phyloP scores from a whole-genome alignment of 2,888 invertebrate genomes.

The Arrhopalites spinosus region DNA sequence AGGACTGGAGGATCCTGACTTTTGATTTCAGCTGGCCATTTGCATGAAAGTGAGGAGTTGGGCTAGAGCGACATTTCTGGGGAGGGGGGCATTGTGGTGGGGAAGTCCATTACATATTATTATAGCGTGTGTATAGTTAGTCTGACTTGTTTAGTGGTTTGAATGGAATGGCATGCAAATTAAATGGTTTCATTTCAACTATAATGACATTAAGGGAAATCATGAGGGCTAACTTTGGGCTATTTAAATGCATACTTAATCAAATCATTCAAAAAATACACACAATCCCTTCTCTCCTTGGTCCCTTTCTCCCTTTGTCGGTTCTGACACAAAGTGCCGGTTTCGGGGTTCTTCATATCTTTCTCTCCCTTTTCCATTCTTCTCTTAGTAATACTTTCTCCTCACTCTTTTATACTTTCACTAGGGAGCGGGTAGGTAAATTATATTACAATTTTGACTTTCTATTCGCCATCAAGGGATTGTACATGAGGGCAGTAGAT shows the following conservation, averaged over 20 bases:
- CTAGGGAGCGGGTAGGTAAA: too few species aligned
- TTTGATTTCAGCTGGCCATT: not conserved
- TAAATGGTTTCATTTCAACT: conserved; percentile 8
- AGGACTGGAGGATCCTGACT: not conserved
- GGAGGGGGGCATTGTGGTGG: not conserved
- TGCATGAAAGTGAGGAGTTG: too few species aligned
- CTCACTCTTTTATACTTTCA: too few species aligned
- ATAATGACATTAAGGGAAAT: conserved; percentile 20
- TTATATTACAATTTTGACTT: too few species aligned
- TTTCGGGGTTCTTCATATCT: not conserved
- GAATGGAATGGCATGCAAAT: conserved; percentile 18
- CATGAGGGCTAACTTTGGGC: not conserved
- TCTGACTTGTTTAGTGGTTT: conserved; percentile 3
- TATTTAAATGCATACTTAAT: conserved; percentile 14
- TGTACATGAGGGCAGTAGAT: too few species aligned
- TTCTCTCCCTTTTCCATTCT: not conserved
- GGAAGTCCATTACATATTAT: not conserved
- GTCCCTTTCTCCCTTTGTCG: not conserved
- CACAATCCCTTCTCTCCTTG: not conserved
- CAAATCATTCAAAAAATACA: conserved; percentile 12
- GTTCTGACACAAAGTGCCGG: not conserved
- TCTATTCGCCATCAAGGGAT: too few species aligned
- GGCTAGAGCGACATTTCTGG: too few species aligned
- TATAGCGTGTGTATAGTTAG: not conserved
- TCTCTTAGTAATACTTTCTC: not conserved